Percentiles rank a stretch among this genome's conserved stretches.
phyloP scores from a whole-genome alignment of 2,888 invertebrate species.

The Poecilobothrus nobilitatus region DNA sequence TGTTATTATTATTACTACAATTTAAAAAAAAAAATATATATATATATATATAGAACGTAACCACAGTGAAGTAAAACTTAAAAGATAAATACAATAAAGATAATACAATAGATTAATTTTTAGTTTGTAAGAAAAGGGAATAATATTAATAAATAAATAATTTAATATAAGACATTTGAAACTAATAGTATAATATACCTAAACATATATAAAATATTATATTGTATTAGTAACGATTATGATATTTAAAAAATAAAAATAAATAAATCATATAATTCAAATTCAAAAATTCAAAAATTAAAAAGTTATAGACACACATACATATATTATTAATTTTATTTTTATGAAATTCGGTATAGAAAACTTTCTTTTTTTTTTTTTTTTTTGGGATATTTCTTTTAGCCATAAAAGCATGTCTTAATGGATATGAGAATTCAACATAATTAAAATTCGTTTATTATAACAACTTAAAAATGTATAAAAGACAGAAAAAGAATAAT shows the following conservation, averaged over 20 bases:
- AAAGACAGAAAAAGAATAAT: too few relatives aligned
- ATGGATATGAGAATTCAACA: too few relatives aligned
- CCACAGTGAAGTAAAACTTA: background rate
- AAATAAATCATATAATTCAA: background rate
- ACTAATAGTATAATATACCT: background rate
- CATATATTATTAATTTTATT: background rate
- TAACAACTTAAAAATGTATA: too few relatives aligned
- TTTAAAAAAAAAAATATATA: background rate
- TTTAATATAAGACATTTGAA: background rate
- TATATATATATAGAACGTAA: background rate
- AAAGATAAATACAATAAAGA: too few relatives aligned
- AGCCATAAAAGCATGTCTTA: too few relatives aligned
- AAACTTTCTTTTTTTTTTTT: too few relatives aligned
- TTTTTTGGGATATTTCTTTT: too few relatives aligned
- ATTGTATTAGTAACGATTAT: background rate
- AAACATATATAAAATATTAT: background rate
- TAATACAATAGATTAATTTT: background rate
- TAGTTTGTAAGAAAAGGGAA: background rate
- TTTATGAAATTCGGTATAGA: too few relatives aligned
- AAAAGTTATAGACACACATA: background rate
- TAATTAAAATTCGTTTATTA: too few relatives aligned
- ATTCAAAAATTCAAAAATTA: background rate
- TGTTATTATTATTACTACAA: background rate
- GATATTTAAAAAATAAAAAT: background rate
- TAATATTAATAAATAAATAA: slow-evolving; percentile 2